Conservation (phyloP, 92 coral and sea anemone species). For the Phenganax stokvisi region DNA sequence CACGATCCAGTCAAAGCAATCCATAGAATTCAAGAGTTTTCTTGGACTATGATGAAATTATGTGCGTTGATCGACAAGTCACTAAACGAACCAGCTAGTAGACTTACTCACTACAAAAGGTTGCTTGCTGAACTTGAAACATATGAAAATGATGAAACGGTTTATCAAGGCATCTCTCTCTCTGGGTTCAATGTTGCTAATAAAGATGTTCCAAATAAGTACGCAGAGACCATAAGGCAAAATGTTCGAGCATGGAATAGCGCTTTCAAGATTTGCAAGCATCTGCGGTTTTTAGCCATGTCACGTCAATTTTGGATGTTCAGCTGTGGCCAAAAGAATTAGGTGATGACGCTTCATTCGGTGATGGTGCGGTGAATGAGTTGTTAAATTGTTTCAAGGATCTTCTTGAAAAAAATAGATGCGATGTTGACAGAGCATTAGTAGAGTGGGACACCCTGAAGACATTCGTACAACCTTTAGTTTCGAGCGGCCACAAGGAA, state of each 20-base stretch:
- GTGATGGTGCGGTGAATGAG: neutral
- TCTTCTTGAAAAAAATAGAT: conserved; percentile 5
- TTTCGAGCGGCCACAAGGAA: neutral
- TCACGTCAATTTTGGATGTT: conserved; percentile 9
- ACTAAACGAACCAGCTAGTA: neutral
- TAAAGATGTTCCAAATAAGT: neutral
- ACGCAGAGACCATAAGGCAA: neutral
- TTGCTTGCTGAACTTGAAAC: neutral
- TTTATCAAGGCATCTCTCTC: too few species aligned
- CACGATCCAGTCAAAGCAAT: conserved; percentile 15
- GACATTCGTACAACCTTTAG: neutral
- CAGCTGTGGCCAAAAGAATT: neutral
- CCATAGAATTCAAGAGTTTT: conserved; percentile 11
- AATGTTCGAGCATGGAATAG: conserved; percentile 12
- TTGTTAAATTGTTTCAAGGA: conserved; percentile 5
- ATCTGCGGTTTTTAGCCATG: neutral
- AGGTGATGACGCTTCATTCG: conserved; percentile 1
- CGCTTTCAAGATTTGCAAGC: neutral
- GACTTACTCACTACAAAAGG: conserved; percentile 10
- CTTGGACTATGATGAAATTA: conserved; percentile 17
- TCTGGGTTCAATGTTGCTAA: neutral
- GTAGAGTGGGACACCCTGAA: neutral
- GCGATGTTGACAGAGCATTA: neutral
- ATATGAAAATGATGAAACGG: neutral
- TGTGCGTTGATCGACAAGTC: conserved; percentile 4